These are phyloP conservation scores for Chrysopilus asiliformis DNA, from an alignment of 2,888 invertebrate genomes.

Conservation along the genomic window DNA sequence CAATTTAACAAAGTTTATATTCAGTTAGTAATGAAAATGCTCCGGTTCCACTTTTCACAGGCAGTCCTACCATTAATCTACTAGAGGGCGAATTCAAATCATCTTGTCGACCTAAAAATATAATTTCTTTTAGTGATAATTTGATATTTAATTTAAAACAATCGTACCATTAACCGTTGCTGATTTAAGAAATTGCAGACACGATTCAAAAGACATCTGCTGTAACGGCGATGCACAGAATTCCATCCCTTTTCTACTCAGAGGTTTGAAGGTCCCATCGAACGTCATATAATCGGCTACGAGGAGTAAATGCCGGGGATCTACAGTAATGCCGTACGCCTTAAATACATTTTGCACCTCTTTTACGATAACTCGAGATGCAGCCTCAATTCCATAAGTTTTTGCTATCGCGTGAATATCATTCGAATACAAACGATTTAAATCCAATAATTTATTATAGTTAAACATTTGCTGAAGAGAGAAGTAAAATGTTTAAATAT, in stretches of 20 bases:
- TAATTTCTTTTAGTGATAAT: not conserved
- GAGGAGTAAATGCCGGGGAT: slow-evolving; percentile 81
- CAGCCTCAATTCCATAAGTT: slow-evolving; percentile 95
- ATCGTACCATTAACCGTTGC: slow-evolving; percentile 37
- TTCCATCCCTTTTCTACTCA: slow-evolving; percentile 84
- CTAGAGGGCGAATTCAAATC: slow-evolving; percentile 71
- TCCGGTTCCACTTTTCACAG: slow-evolving; percentile 73
- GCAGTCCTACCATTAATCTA: slow-evolving; percentile 74
- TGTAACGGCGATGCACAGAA: slow-evolving; percentile 86
- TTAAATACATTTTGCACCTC: slow-evolving; percentile 95
- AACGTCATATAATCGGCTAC: slow-evolving; percentile 98
- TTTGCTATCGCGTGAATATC: slow-evolving; percentile 83
- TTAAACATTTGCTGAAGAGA: slow-evolving; percentile 84
- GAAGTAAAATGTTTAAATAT: no score
- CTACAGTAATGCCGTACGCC: slow-evolving; percentile 92
- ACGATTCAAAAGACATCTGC: slow-evolving; percentile 97
- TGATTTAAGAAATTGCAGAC: slow-evolving; percentile 71
- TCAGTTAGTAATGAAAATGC: slow-evolving; percentile 38
- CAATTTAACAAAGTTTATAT: slow-evolving; percentile 3
- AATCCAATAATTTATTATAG: slow-evolving; percentile 60
- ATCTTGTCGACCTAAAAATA: slow-evolving; percentile 54
- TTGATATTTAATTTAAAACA: not conserved
- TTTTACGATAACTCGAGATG: slow-evolving; percentile 74
- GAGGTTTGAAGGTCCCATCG: slow-evolving; percentile 75
- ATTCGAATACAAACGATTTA: slow-evolving; percentile 79